phyloP scores from a whole-genome alignment of 2,797 vertebrate species.

The Neomorphus geoffroyi region DNA sequence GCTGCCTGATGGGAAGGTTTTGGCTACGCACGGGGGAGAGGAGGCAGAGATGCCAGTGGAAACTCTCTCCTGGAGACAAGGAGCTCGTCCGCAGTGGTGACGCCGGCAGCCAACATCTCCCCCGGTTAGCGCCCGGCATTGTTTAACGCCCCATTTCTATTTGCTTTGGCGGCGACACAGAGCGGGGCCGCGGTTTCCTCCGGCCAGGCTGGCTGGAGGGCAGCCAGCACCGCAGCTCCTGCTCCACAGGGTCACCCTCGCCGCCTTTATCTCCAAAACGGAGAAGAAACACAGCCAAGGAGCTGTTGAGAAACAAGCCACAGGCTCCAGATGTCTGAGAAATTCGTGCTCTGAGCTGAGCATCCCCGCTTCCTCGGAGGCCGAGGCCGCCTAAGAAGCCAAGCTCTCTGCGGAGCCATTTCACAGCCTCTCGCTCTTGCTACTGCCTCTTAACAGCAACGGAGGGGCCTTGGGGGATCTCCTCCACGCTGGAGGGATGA shows the following conservation, averaged over 20 bases:
- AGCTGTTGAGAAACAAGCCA: slow-evolving; percentile 46
- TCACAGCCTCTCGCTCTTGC: slow-evolving; percentile 32
- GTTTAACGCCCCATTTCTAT: neutral
- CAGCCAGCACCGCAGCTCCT: slow-evolving; percentile 19
- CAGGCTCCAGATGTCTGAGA: slow-evolving; percentile 66
- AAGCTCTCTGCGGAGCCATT: slow-evolving; percentile 44
- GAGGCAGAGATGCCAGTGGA: neutral
- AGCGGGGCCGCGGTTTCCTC: slow-evolving; percentile 44
- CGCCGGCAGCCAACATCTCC: neutral
- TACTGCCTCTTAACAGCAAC: slow-evolving; percentile 50
- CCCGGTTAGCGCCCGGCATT: neutral
- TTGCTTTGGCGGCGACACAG: slow-evolving; percentile 59
- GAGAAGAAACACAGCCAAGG: slow-evolving; percentile 8
- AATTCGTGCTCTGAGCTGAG: neutral
- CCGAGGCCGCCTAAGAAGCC: slow-evolving; percentile 42
- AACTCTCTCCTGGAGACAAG: neutral
- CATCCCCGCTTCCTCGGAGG: slow-evolving; percentile 4
- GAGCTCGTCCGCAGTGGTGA: neutral
- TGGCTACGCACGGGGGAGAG: neutral
- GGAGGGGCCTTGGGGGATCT: neutral
- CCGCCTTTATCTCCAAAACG: slow-evolving; percentile 37
- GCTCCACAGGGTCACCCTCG: slow-evolving; percentile 8
- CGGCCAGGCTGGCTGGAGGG: slow-evolving; percentile 47
- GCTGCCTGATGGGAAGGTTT: neutral
- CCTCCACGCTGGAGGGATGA: slow-evolving; percentile 8